These are phyloP conservation scores for Chloromyia formosa DNA, from an alignment of 2,888 invertebrate species.

Conservation along the genomic window DNA sequence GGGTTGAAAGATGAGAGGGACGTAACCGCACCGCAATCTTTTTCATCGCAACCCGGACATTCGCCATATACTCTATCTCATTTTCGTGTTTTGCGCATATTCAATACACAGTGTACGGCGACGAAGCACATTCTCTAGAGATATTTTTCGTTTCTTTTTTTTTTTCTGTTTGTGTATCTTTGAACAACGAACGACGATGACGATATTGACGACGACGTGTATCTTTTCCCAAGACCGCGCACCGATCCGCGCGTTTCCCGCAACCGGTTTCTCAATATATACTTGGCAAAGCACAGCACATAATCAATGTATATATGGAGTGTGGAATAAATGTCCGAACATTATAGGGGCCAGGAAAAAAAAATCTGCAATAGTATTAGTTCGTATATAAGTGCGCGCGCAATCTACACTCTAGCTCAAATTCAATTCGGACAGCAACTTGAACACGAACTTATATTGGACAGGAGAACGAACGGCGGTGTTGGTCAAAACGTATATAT, in stretches of 20 bases:
- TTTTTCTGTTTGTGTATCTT: background rate
- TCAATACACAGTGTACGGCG: too few species aligned
- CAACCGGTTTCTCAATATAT: slow-evolving; percentile 18
- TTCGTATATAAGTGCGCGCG: slow-evolving; percentile 40
- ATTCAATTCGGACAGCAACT: slow-evolving; percentile 29
- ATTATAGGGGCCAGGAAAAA: too few species aligned
- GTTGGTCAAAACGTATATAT: too few species aligned
- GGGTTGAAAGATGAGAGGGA: too few species aligned
- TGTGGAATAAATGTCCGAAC: background rate
- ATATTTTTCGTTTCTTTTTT: background rate
- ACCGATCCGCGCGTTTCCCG: slow-evolving; percentile 30
- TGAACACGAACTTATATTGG: background rate
- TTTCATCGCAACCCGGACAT: slow-evolving; percentile 2
- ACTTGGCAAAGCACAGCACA: background rate
- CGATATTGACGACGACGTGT: slow-evolving; percentile 4
- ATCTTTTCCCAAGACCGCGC: slow-evolving; percentile 19
- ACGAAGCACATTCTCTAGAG: background rate
- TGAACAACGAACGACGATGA: too few species aligned
- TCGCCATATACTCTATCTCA: background rate
- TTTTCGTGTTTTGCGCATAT: background rate
- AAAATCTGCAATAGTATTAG: slow-evolving; percentile 2
- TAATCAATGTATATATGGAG: background rate
- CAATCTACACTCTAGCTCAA: slow-evolving; percentile 9
- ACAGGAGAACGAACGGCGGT: too few species aligned
- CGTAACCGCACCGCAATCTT: background rate